Base-by-base conservation (phyloP, 2,888 invertebrate genomes). In the Ernsta delagoae region DNA sequence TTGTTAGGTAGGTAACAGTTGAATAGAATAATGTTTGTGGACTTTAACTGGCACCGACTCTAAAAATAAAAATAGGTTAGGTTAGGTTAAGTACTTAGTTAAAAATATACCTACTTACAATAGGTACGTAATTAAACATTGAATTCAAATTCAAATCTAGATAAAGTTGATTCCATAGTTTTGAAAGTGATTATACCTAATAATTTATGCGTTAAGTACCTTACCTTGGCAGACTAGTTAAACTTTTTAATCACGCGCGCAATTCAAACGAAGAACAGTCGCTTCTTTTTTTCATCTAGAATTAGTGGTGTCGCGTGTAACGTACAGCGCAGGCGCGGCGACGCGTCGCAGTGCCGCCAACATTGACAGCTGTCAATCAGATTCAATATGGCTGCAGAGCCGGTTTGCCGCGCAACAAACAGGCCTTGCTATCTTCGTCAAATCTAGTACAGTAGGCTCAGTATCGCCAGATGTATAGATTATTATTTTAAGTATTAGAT, bases 281-380 rank as follows among this genome's bases (percentile, higher is more conserved):
- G 70, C 66, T 59, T 54, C 5, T 66, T 67, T 67, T 70, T 70
- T 72, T 66, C 71, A 73, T 41, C 72, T 80, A 77, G 84, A 84
- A 89, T 88, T 89, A 90, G 88, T 84, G 80, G 83, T 81, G 79
- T 73, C 75, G 77, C 75, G 79, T 83, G 81, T 83, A 81, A 79
- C 79, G 82, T 80, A 78, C 77, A 62, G 64, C 79, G 83, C 84
- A 84, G 88, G 87, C 90, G 89, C 91, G 89, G 85, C 86, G 87
- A 86, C 89, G 91, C 91, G 91, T 91, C 91, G 85, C 87, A 79
- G 80, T 89, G 90, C 91, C 91, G 92, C 91, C 92, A 86, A 89
- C 90, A 90, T 89, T 92, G 92, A 93, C 92, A 92, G 90, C 92
- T 92, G 92, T 93, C 92, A 92, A 92, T 93, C 92, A 93, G 87